Evolutionary conservation across 2,113 vertebrate genomes (phyloP).

Genomic region (Saiga tatarica): DNA sequence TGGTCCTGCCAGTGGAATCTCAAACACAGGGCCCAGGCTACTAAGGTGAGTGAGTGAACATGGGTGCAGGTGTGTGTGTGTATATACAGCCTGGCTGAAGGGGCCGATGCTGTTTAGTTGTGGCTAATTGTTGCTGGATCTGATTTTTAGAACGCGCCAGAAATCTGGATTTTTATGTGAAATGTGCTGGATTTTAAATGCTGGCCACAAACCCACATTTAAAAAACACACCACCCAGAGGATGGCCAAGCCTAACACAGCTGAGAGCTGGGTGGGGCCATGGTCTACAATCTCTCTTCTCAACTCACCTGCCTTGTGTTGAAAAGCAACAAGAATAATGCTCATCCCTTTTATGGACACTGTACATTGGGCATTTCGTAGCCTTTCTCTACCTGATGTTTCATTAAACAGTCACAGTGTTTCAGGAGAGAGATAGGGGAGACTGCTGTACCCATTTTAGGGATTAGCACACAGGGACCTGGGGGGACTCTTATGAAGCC

Average conservation of each 20-base stretch:
- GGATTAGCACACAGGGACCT: neutral
- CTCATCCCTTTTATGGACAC: neutral
- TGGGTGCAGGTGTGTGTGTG: neutral
- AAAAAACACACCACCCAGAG: neutral
- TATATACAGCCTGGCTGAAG: neutral
- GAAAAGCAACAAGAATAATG: neutral
- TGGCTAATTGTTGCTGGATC: constrained; percentile 18
- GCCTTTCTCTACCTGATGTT: neutral
- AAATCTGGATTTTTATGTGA: constrained; percentile 41
- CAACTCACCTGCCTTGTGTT: neutral
- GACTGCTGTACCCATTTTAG: neutral
- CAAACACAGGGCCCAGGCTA: neutral
- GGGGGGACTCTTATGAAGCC: neutral
- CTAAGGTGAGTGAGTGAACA: neutral
- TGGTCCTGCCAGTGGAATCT: neutral
- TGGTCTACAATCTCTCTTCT: neutral
- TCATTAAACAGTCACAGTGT: neutral
- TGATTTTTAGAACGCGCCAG: constrained; percentile 9
- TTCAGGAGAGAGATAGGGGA: neutral
- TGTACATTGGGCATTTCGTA: neutral
- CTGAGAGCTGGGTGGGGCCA: neutral
- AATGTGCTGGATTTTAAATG: constrained; percentile 41
- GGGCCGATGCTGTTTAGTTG: neutral
- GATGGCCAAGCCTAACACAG: neutral
- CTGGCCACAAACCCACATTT: neutral